Evolutionary conservation across 2,113 vertebrate species (phyloP).

Genomic region (Limnothrissa miodon): DNA sequence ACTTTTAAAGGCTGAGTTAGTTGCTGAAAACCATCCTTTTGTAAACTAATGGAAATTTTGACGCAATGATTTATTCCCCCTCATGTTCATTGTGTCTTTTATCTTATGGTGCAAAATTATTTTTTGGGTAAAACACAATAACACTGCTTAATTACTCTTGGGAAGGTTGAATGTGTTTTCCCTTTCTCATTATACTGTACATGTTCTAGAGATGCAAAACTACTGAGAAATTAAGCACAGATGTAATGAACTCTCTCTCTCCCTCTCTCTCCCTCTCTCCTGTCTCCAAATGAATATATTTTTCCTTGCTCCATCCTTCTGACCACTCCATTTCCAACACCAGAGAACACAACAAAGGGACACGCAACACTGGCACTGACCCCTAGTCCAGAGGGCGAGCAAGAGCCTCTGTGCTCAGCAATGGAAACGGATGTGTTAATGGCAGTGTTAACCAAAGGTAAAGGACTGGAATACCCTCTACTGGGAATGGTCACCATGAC

Average conservation of each 20-base stretch:
- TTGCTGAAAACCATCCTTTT: not conserved
- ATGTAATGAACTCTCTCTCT: not conserved
- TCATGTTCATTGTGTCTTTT: not conserved
- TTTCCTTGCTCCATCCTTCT: not conserved
- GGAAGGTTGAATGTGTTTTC: not conserved
- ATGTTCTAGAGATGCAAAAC: not conserved
- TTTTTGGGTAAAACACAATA: not conserved
- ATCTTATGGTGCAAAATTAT: not conserved
- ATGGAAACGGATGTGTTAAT: not conserved
- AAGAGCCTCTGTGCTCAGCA: not conserved
- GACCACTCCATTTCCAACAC: not conserved
- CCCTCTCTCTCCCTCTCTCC: no score
- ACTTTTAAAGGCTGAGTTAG: not conserved
- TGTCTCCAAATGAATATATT: no score
- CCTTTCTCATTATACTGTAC: not conserved
- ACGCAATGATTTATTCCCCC: not conserved
- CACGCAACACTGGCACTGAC: not conserved
- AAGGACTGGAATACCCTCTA: not conserved
- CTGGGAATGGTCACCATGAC: conserved; percentile 7
- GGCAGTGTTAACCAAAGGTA: not conserved
- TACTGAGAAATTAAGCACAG: not conserved
- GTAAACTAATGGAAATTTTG: not conserved
- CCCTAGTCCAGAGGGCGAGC: not conserved
- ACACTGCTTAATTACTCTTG: not conserved
- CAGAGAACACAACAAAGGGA: not conserved